Evolutionary conservation across 2,797 vertebrate genomes (phyloP).

Genomic region (Eulemur mongoz): DNA sequence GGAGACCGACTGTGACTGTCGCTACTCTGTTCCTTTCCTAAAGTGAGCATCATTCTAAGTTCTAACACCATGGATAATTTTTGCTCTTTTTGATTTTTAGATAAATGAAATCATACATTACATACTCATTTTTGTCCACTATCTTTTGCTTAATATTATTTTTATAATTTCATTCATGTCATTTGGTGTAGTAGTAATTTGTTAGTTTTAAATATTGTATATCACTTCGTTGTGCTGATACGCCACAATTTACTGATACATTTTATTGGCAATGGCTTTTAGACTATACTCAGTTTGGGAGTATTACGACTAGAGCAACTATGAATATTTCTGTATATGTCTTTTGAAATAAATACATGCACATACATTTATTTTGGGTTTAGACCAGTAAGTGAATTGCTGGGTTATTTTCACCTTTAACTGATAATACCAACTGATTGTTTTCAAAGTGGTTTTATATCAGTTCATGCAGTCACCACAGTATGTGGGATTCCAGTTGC

Average conservation of each 20-base stretch:
- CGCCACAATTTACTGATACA: neutral
- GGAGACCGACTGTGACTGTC: no score
- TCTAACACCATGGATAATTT: neutral
- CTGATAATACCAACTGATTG: neutral
- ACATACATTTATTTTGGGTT: neutral
- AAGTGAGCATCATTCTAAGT: neutral
- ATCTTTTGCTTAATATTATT: neutral
- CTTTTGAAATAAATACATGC: neutral
- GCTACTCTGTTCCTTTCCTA: accelerated
- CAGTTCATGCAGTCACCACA: neutral
- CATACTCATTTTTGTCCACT: neutral
- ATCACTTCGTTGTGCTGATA: neutral
- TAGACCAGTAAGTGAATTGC: neutral
- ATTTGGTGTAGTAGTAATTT: neutral
- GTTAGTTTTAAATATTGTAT: neutral
- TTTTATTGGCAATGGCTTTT: neutral
- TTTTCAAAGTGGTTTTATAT: neutral
- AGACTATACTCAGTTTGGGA: neutral
- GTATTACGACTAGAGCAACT: neutral
- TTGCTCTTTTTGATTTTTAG: neutral
- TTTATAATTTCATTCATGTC: neutral
- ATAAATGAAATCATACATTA: neutral
- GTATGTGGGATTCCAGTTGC: accelerated
- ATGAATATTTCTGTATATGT: neutral
- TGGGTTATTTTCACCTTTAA: neutral